Base-by-base conservation (phyloP, 2,888 invertebrate genomes). In the Cataglyphis rosenhaueri region DNA sequence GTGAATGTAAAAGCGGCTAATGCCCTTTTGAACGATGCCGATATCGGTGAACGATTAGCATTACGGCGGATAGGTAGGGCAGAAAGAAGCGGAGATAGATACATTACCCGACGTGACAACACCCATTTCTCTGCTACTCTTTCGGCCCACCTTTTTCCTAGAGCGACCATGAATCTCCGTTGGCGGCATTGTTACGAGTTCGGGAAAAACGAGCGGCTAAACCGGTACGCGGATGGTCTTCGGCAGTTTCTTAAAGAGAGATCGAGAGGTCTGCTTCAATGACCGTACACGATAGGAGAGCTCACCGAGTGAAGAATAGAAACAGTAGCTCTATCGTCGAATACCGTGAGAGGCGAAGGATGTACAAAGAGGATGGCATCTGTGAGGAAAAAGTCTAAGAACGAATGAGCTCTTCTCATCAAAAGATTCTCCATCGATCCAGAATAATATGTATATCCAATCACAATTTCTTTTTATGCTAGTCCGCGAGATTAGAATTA, bases 121-220 rank as follows among this genome's bases (percentile, higher is more conserved):
- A 73, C 57, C 74, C 62, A 78, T 81, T 65, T 68, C 35, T 52
- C 71, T 55, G 65, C 57, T 64, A 44, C 81, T 81, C 76, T 84
- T 83, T 59, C 12, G 61, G 62, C 65, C 68, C 71, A 73, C 65
- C 62, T 75, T 73, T 68, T 79, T 55, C 83, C 71, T 66, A n/a
- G 64, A 41, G 76, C 81, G 29, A 81, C 84, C 86, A 84, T 86
- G 90, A 88, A 88, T 88, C 88, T 88, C 86, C 81, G 83, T 81
- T 78, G 74, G 75, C 68, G 85, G 85, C 79, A 87, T 88, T 86
- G 88, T 87, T 87, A 86, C 88, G 81, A 74, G 84, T 73, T 83
- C 83, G 70, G 75, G 84, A 84, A 82, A 83, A 88, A 86, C 83
- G 86, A 87, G 85, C 84, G 82, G 74, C 81, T 87, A 84, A 87